Base-by-base conservation (phyloP, 2,797 vertebrate genomes). In the Melanogrammus aeglefinus region DNA sequence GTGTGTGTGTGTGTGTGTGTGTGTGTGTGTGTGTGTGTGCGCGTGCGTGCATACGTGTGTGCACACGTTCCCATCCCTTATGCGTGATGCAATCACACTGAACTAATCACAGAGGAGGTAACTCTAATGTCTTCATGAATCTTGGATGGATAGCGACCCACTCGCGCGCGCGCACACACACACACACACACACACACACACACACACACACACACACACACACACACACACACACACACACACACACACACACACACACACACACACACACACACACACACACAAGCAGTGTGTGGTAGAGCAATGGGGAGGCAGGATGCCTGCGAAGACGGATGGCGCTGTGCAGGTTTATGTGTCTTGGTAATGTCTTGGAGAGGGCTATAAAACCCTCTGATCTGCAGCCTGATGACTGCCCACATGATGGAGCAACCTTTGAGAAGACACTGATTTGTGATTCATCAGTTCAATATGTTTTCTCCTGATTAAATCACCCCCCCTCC, bases 281-380 rank as follows among this genome's bases (percentile, higher is more conserved):
- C 9, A 16, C 41, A 44, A 44, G 41, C 41, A 51, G 14, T 51
- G 47, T 18, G 47, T 51, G 16, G 47, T 21, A 18, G 47, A 51
- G 47, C 47, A 51, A 24, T n/a, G 57, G 57, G 57, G 6, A 63
- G 57, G n/a, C 57, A n/a, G 57, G 57, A 24, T 63, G 57, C 57
- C 57, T n/a, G 57, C n/a, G 72, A 9, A 83, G 76, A 83, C 83
- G 82, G 81, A 86, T 76, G 81, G 82, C 33, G 74, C 74, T 14
- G 24, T 82, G 77, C 81, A 79, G 82, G 78, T 85, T 80, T 81
- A 83, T 85, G 80, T 79, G 78, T 86, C 85, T 87, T 74, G 70
- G 74, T 86, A 86, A 85, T 84, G 79, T 66, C 21, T 13, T 36
- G 39, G 75, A 82, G 79, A 69, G 47, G 77, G 76, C 82, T 36